Percentiles rank a stretch among this genome's conserved stretches.
These are phyloP conservation scores for Columba janthina DNA, from an alignment of 2,113 vertebrate species.

Conservation along the genomic window DNA sequence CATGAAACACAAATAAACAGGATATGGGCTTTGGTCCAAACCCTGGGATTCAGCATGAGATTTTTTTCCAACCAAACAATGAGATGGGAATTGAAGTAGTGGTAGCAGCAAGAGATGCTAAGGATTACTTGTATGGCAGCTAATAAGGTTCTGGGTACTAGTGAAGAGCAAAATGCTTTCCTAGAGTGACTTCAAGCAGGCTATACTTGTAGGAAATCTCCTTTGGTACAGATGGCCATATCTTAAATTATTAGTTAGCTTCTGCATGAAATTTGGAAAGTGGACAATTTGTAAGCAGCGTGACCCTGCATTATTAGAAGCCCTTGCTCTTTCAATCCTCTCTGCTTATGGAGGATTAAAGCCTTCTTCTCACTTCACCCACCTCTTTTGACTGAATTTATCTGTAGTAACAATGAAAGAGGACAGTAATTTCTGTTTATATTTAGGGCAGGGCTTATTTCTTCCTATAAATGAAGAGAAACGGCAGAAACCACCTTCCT, in stretches of 20 bases:
- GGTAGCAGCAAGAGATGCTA: neutral
- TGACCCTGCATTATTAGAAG: neutral
- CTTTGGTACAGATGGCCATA: neutral
- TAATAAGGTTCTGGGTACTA: neutral
- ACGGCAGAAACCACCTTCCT: neutral
- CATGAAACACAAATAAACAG: neutral
- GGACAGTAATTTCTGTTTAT: neutral
- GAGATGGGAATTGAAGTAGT: neutral
- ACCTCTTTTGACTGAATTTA: neutral
- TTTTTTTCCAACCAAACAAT: neutral
- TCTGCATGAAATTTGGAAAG: neutral
- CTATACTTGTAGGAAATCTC: neutral
- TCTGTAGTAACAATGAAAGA: neutral
- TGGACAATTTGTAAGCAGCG: neutral
- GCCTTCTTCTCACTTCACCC: neutral
- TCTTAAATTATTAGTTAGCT: neutral
- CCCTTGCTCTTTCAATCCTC: neutral
- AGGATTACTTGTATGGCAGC: fast-evolving
- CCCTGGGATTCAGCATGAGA: neutral
- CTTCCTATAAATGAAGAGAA: neutral
- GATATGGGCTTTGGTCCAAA: neutral
- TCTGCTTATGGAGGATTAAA: neutral
- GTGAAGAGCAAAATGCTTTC: neutral
- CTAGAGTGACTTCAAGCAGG: neutral
- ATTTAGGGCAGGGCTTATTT: neutral